Conservation (phyloP, 1,140 invertebrate species). For the Hylaeus volcanicus region DNA sequence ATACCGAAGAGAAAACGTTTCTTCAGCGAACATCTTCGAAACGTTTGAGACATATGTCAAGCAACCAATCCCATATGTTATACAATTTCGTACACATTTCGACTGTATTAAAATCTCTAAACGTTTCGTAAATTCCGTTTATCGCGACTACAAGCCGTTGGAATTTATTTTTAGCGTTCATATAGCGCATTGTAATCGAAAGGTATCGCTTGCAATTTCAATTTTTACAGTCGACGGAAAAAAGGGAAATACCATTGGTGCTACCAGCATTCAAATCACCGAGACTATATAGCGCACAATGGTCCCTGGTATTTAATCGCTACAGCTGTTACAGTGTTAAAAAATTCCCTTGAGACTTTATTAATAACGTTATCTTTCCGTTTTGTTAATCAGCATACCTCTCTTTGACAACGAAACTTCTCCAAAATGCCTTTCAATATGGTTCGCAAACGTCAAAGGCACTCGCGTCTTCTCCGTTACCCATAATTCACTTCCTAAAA, state of each 20-base stretch:
- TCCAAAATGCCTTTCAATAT: conserved; percentile 60
- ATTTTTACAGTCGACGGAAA: conserved; percentile 10
- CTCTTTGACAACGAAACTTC: conserved; percentile 41
- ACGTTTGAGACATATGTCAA: background rate
- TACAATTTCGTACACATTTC: background rate
- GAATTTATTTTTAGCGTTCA: background rate
- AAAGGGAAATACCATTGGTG: background rate
- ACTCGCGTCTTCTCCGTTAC: conserved; percentile 57
- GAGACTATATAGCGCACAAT: too few species aligned
- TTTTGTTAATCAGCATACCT: conserved; percentile 53
- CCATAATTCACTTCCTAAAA: conserved; percentile 57
- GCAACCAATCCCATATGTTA: conserved; percentile 34
- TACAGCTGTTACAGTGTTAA: background rate
- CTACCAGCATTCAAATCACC: conserved; percentile 19
- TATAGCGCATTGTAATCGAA: background rate
- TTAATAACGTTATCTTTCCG: background rate
- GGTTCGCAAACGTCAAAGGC: conserved; percentile 50
- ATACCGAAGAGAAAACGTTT: background rate
- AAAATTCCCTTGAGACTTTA: background rate
- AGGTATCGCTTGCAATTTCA: background rate
- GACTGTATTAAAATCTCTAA: background rate
- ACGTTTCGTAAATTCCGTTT: background rate
- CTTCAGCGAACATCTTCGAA: background rate
- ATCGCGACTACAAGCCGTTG: background rate
- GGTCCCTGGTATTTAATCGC: background rate